Base-by-base conservation (phyloP, 2,888 invertebrate genomes). In the Lasiommata megera region DNA sequence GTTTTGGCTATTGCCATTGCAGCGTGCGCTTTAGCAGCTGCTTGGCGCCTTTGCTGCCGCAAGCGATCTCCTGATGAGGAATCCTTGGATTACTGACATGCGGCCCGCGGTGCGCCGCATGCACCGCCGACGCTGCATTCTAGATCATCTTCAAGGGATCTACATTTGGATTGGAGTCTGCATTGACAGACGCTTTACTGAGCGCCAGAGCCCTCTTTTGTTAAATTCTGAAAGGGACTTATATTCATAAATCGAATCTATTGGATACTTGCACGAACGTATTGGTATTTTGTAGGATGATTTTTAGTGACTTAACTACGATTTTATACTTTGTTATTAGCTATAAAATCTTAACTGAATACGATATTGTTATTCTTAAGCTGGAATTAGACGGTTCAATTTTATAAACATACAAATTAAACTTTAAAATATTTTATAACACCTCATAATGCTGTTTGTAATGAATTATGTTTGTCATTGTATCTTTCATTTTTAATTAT, bases 41-140 rank as follows among this genome's bases (percentile, higher is more conserved):
- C 92, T n/a, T 94, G 93, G 83, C 91, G 93, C 28, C 75, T 92
- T 48, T 94, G 93, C 79, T 92, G 93, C 82, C 92, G 92, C 70
- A 92, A 93, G 67, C 80, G 92, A 57, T 88, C 92, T 41, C 92
- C 92, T 7, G 92, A 93, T 62, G 93, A 93, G 59, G 92, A 93
- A 56, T 93, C 93, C 43, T 79, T 93, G 82, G 92, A 93, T 72
- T 93, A 93, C 88, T 93, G 92, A 91, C 91, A 91, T 69, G 88
- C 87, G 84, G 91, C 91, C 73, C 91, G 91, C 88, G 89, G 89
- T 74, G 87, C 85, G 3, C 76, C 84, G 1, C 84, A 81, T 68
- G 88, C 88, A 74, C 88, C 88, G 88, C 88, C 84, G 0, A 84
- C 87, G 6, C 78, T 87, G 11, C 82, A 85, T 62, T 91, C 89